Conservation (phyloP, 1,140 invertebrate genomes). For the Potamilus streckersoni region DNA sequence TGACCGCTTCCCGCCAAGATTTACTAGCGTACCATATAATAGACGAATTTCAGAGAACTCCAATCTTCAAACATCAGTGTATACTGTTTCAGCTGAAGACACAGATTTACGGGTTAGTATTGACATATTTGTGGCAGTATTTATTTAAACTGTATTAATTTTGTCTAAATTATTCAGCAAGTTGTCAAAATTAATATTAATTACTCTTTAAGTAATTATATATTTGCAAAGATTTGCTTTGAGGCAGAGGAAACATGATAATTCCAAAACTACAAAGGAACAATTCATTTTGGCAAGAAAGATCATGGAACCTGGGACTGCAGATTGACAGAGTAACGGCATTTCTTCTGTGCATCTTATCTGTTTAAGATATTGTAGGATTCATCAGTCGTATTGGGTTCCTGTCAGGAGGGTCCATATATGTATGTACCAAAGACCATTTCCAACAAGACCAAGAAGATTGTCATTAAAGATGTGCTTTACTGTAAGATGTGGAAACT, state of each 20-base stretch:
- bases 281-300: background rate
- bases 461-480: no score
- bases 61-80: conserved; percentile 11
- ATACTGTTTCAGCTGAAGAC: conserved; percentile 34
- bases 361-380: no score
- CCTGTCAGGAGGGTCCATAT: no score
- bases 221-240: background rate
- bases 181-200: background rate
- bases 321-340: no score
- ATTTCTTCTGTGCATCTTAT: no score
- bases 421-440: no score
- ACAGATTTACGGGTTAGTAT: conserved; percentile 32
- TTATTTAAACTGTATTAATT: background rate
- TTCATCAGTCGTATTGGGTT: no score
- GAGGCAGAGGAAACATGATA: background rate
- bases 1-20: conserved; percentile 32
- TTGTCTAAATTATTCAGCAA: background rate
- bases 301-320: no score
- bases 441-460: no score
- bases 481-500: no score
- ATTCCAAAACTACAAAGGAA: background rate
- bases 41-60: conserved; percentile 27
- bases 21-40: conserved; percentile 26
- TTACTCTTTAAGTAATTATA: background rate
- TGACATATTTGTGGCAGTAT: background rate